Evolutionary conservation across 2,113 vertebrate species (phyloP).

Genomic region (Lasiurus borealis): DNA sequence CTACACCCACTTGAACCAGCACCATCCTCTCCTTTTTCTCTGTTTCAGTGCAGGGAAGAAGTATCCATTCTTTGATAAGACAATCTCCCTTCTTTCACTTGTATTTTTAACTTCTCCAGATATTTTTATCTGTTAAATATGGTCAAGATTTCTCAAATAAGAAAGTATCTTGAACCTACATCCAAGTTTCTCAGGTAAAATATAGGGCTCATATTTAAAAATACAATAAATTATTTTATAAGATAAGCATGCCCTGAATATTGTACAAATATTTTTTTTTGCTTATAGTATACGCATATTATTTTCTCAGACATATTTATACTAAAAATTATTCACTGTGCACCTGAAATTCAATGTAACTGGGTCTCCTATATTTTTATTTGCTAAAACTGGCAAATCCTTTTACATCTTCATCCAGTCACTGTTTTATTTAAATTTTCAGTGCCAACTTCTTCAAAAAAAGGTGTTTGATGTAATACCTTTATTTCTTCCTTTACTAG

Average conservation of each 20-base stretch:
- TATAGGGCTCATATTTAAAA: neutral
- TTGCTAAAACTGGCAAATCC: neutral
- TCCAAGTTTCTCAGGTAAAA: slow-evolving; percentile 40
- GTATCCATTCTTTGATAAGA: neutral
- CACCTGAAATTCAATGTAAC: slow-evolving; percentile 18
- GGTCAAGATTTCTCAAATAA: neutral
- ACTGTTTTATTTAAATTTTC: neutral
- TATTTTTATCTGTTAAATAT: neutral
- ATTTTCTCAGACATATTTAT: neutral
- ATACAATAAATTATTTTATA: neutral
- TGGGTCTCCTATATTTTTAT: neutral
- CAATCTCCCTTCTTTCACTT: neutral
- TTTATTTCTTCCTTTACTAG: neutral
- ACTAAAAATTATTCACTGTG: neutral
- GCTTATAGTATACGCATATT: neutral
- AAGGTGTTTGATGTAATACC: neutral
- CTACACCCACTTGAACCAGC: neutral
- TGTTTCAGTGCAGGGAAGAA: neutral
- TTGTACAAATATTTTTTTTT: neutral
- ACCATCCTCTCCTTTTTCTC: neutral
- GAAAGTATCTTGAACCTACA: neutral
- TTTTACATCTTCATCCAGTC: neutral
- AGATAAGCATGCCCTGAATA: neutral
- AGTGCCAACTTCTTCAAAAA: neutral
- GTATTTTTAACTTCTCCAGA: neutral